Conservation (phyloP, 2,797 vertebrate species). For the Buphagus erythrorhynchus region DNA sequence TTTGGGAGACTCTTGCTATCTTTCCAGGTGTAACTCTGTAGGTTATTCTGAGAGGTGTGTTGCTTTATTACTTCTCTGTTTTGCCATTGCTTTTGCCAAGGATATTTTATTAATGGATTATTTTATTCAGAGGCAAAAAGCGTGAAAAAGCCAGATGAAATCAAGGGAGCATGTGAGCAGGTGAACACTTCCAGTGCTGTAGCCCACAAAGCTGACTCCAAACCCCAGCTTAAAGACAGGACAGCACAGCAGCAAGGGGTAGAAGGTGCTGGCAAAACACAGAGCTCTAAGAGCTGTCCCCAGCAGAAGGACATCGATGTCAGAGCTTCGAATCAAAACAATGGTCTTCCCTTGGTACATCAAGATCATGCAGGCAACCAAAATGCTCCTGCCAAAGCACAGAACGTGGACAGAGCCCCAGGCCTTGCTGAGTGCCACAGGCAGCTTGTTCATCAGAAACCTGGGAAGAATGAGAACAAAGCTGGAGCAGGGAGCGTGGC, state of each 20-base stretch:
- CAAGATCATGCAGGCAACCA: neutral
- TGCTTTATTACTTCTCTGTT: neutral
- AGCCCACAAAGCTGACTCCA: neutral
- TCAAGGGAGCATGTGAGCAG: slow-evolving; percentile 20
- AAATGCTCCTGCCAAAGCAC: neutral
- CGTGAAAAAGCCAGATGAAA: slow-evolving; percentile 19
- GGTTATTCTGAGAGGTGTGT: neutral
- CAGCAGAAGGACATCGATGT: neutral
- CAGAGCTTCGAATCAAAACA: slow-evolving; percentile 8
- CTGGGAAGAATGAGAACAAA: neutral
- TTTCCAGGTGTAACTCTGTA: neutral
- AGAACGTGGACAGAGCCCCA: neutral
- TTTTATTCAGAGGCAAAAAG: slow-evolving; percentile 52
- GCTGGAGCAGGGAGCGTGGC: rapidly evolving
- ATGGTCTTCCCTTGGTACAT: neutral
- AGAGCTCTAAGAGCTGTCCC: neutral
- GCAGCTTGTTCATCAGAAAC: neutral
- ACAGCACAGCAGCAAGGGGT: neutral
- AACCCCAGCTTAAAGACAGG: neutral
- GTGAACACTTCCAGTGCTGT: neutral
- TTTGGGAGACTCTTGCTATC: neutral
- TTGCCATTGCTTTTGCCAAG: neutral
- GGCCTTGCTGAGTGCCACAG: neutral
- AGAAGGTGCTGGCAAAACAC: neutral
- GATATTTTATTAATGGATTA: neutral